Conservation (phyloP, 2,113 vertebrate genomes). For the Saccopteryx leptura region DNA sequence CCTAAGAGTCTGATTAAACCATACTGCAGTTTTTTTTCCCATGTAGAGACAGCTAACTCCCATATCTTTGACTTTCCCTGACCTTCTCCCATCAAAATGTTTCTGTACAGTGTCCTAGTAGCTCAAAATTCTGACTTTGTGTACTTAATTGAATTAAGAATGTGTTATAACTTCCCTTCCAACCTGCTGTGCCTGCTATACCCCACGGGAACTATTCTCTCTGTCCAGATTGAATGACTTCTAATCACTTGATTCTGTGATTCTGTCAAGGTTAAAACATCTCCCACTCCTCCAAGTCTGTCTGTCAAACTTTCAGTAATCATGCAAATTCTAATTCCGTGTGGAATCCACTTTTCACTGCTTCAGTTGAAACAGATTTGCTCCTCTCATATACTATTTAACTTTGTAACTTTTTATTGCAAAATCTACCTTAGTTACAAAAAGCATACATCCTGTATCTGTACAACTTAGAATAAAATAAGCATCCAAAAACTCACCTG, state of each 20-base stretch:
- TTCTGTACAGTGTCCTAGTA: neutral
- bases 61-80: neutral
- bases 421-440: neutral
- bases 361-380: neutral
- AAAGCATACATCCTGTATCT: neutral
- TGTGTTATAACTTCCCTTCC: neutral
- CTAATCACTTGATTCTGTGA: neutral
- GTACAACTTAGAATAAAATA: slow-evolving; percentile 34
- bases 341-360: neutral
- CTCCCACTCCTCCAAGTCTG: neutral
- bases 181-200: neutral
- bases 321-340: neutral
- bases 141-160: neutral
- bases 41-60: neutral
- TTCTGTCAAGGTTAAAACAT: neutral
- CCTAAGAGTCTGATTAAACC: neutral
- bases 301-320: neutral
- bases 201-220: neutral
- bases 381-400: neutral
- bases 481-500: neutral
- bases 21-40: neutral
- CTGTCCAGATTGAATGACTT: neutral
- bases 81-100: neutral
- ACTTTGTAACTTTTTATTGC: neutral
- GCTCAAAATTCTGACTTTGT: slow-evolving; percentile 4